These are phyloP conservation scores for Drosophila kanekoi DNA, from an alignment of 2,888 invertebrate species.

Conservation along the genomic window DNA sequence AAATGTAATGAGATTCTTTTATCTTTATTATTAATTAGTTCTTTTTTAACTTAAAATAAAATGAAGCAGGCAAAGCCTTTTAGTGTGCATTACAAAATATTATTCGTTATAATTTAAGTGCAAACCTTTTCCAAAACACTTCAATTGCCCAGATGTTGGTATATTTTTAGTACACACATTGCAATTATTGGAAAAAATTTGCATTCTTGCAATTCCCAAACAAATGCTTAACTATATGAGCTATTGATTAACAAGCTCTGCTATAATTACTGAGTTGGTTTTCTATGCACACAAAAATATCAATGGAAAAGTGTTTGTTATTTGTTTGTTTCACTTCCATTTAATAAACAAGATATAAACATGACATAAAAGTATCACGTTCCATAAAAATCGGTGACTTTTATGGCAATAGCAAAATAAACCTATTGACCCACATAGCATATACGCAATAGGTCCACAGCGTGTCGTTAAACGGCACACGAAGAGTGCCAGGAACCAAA, in stretches of 20 bases:
- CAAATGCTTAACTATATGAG: background rate
- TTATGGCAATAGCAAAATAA: conserved; percentile 16
- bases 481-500: conserved; percentile 1
- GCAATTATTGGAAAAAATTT: background rate
- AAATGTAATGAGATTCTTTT: conserved; percentile 28
- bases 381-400: background rate
- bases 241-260: background rate
- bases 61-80: conserved; percentile 32
- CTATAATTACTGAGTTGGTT: background rate
- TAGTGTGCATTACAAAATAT: background rate
- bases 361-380: background rate
- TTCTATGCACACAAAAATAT: background rate
- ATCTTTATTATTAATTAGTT: background rate
- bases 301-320: background rate
- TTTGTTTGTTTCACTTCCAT: background rate
- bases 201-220: background rate
- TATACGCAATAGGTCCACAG: conserved; percentile 27
- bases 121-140: conserved; percentile 4
- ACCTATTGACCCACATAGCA: conserved; percentile 45
- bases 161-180: background rate
- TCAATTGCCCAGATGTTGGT: conserved; percentile 4
- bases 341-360: background rate
- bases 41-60: conserved; percentile 15
- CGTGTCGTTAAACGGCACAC: conserved; percentile 18
- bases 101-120: conserved; percentile 1